Evolutionary conservation across 2,888 invertebrate genomes (phyloP).

Genomic region (Drosophila prostipennis): DNA sequence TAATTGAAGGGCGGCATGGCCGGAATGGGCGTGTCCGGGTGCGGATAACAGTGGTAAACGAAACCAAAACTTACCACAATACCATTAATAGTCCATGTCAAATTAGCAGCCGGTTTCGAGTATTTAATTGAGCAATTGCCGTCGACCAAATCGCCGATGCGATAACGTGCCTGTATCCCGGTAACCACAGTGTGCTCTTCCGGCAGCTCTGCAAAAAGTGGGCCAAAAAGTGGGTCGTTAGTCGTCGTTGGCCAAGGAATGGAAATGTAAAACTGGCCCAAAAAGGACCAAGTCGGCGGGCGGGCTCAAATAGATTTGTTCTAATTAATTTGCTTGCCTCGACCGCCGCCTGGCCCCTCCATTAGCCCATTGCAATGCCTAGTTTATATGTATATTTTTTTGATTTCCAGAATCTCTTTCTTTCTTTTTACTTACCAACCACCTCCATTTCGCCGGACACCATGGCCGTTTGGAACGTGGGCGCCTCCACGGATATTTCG

Average conservation of each 20-base stretch:
- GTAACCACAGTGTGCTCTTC: constrained; percentile 85
- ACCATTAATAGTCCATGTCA: constrained; percentile 87
- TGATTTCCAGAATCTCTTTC: constrained; percentile 13
- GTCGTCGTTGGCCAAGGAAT: constrained; percentile 33
- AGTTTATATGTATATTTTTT: constrained; percentile 8
- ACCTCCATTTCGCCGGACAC: constrained; percentile 84
- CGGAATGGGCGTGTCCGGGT: constrained; percentile 20
- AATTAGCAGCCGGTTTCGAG: constrained; percentile 86
- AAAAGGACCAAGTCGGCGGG: constrained; percentile 32
- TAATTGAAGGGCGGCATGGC: constrained; percentile 33
- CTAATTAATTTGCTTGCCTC: constrained; percentile 81
- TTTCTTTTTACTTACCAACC: constrained; percentile 82
- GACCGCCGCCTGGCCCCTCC: constrained; percentile 46
- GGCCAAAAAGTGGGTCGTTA: constrained; percentile 10
- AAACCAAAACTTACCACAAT: constrained; percentile 84
- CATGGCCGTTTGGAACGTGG: constrained; percentile 84
- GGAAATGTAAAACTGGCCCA: constrained; percentile 70
- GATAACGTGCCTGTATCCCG: constrained; percentile 86
- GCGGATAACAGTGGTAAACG: constrained; percentile 36
- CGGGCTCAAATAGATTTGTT: constrained; percentile 61
- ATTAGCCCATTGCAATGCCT: constrained; percentile 17
- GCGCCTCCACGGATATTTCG: constrained; percentile 84
- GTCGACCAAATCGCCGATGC: constrained; percentile 85
- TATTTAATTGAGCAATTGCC: constrained; percentile 86
- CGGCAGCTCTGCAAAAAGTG: constrained; percentile 84